These are phyloP conservation scores for Hirtodrosophila duncani DNA, from an alignment of 2,888 invertebrate genomes.

Conservation along the genomic window DNA sequence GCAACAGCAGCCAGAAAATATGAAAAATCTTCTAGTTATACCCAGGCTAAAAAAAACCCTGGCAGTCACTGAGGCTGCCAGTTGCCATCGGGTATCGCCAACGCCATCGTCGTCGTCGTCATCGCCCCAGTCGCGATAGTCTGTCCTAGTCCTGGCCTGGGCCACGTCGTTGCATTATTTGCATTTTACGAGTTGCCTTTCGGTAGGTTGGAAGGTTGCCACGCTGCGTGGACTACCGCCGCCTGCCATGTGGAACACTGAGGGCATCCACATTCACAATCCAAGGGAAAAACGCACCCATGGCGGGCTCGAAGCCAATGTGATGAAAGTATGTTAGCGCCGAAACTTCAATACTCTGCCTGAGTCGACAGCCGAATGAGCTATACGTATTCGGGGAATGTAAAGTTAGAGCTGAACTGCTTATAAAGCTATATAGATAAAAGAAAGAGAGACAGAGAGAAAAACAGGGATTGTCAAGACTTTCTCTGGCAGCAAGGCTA, in stretches of 20 bases:
- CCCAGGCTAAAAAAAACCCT: constrained; percentile 39
- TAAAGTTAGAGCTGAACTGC: too few relatives aligned
- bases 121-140: constrained; percentile 38
- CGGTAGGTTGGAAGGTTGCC: constrained; percentile 58
- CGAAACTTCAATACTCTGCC: constrained; percentile 11
- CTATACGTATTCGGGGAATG: constrained; percentile 2
- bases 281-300: constrained; percentile 32
- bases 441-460: too few relatives aligned
- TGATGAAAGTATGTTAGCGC: constrained; percentile 50
- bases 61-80: constrained; percentile 68
- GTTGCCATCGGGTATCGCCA: too few relatives aligned
- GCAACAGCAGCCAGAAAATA: constrained; percentile 59
- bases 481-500: too few relatives aligned
- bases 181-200: constrained; percentile 69
- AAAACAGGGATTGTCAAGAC: too few relatives aligned
- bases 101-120: too few relatives aligned
- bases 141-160: constrained; percentile 31
- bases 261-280: neutral
- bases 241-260: neutral
- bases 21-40: constrained; percentile 63
- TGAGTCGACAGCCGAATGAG: constrained; percentile 21
- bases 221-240: constrained; percentile 32
- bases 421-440: too few relatives aligned
- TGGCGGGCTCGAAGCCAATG: constrained; percentile 36
- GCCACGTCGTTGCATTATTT: constrained; percentile 57